Evolutionary conservation across 2,113 vertebrate genomes (phyloP).

Genomic region (Paralichthys olivaceus): DNA sequence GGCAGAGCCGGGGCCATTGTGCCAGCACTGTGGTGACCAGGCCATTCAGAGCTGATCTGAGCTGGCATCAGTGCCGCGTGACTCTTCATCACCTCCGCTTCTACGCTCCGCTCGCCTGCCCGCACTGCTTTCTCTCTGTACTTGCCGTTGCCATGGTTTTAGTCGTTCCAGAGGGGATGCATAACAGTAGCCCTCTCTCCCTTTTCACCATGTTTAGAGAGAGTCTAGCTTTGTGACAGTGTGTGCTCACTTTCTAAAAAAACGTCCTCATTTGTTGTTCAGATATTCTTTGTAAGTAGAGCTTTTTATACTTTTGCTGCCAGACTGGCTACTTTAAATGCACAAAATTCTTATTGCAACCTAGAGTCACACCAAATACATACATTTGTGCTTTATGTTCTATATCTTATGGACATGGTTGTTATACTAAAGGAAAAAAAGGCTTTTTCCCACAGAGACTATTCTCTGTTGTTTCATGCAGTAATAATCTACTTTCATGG

Average conservation of each 20-base stretch:
- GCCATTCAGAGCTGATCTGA: constrained; percentile 44
- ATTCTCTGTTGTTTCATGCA: background rate
- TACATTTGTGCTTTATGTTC: background rate
- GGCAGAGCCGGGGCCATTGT: constrained; percentile 39
- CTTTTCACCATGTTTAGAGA: constrained; percentile 13
- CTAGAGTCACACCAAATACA: background rate
- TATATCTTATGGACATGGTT: background rate
- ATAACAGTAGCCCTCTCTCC: constrained; percentile 37
- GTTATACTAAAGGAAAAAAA: too few species aligned
- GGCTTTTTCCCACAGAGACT: too few species aligned
- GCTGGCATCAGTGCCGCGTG: constrained; percentile 52
- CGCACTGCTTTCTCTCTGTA: constrained; percentile 36
- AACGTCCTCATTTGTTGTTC: background rate
- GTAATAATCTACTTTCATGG: background rate
- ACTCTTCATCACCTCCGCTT: constrained; percentile 61
- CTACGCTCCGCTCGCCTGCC: constrained; percentile 7
- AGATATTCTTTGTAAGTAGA: background rate
- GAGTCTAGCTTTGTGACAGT: constrained; percentile 30
- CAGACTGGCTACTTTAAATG: background rate
- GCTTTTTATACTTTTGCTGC: background rate
- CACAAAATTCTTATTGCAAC: background rate
- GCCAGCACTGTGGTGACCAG: constrained; percentile 37
- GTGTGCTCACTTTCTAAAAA: constrained; percentile 7
- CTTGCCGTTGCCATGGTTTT: constrained; percentile 63
- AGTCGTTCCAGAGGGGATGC: constrained; percentile 48